Percentiles rank a stretch among this genome's conserved stretches.
Conservation (phyloP, 2,113 vertebrate genomes). For the Pollimyrus isidori region DNA sequence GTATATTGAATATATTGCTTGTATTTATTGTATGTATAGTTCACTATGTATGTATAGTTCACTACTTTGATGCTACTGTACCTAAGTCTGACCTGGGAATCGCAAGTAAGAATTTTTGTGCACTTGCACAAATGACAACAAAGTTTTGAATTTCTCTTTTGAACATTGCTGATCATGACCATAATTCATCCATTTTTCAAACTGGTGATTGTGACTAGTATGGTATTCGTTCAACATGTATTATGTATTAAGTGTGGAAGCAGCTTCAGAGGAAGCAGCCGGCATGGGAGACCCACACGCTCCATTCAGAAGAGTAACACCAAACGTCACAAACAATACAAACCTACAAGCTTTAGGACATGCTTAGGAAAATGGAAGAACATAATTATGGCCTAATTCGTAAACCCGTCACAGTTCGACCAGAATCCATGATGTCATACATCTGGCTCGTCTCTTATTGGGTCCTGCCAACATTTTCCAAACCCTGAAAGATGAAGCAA, state of each 20-base stretch:
- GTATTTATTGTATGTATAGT: too few relatives aligned
- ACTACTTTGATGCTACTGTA: too few relatives aligned
- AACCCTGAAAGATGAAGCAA: conserved; percentile 10
- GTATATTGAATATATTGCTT: too few relatives aligned
- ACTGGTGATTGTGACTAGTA: neutral
- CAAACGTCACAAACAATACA: neutral
- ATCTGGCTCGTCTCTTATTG: neutral
- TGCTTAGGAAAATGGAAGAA: conserved; percentile 6
- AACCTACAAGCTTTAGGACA: neutral
- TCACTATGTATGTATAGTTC: too few relatives aligned
- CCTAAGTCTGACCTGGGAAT: neutral
- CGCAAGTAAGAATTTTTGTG: neutral
- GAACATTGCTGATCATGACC: neutral
- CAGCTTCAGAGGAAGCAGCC: neutral
- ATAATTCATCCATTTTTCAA: neutral
- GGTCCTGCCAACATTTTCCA: neutral
- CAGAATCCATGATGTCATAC: conserved; percentile 12
- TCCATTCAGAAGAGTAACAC: neutral
- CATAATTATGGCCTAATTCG: neutral
- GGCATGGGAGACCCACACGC: neutral
- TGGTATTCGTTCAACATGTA: neutral
- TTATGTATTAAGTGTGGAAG: neutral
- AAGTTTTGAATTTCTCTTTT: neutral
- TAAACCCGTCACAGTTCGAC: neutral
- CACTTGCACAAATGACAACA: neutral